phyloP scores from a whole-genome alignment of 2,888 invertebrate species.

The Polymixis lichenea region DNA sequence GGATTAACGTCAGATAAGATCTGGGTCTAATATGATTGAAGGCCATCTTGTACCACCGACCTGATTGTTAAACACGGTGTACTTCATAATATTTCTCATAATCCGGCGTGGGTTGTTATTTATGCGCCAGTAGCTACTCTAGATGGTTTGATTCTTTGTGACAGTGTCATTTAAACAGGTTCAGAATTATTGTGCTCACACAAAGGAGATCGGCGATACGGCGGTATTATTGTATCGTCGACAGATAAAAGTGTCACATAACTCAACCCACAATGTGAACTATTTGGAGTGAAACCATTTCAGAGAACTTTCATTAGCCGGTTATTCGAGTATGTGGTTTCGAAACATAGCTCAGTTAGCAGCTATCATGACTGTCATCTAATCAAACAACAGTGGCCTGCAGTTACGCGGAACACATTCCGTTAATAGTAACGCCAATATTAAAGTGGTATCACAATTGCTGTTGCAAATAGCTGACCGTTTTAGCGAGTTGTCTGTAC shows the following conservation, averaged over 20 bases:
- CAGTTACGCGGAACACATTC: slow-evolving; percentile 66
- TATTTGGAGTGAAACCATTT: slow-evolving; percentile 45
- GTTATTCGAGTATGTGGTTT: slow-evolving; percentile 44
- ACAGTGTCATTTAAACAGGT: slow-evolving; percentile 50
- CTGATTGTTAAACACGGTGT: slow-evolving; percentile 70
- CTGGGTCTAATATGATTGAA: slow-evolving; percentile 72
- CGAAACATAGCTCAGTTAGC: slow-evolving; percentile 50
- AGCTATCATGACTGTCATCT: slow-evolving; percentile 59
- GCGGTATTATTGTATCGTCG: slow-evolving; percentile 45
- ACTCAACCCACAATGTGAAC: slow-evolving; percentile 41
- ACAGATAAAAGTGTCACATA: slow-evolving; percentile 49
- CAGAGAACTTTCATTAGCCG: slow-evolving; percentile 53
- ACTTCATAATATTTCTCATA: slow-evolving; percentile 65
- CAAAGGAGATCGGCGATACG: slow-evolving; percentile 55
- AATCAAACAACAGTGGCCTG: slow-evolving; percentile 60
- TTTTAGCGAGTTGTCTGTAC: slow-evolving; percentile 49
- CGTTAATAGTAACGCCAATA: slow-evolving; percentile 57
- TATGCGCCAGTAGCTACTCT: slow-evolving; percentile 57
- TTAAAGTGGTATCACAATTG: slow-evolving; percentile 59
- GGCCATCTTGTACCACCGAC: slow-evolving; percentile 69
- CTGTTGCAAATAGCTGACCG: slow-evolving; percentile 57
- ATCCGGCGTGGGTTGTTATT: slow-evolving; percentile 65
- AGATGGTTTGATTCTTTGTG: slow-evolving; percentile 57
- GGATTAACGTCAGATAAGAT: slow-evolving; percentile 77
- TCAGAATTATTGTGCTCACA: slow-evolving; percentile 52